Percentiles rank a stretch among this genome's conserved stretches.
These are phyloP conservation scores for Apodemia zela DNA, from an alignment of 2,888 invertebrate species.

Conservation along the genomic window DNA sequence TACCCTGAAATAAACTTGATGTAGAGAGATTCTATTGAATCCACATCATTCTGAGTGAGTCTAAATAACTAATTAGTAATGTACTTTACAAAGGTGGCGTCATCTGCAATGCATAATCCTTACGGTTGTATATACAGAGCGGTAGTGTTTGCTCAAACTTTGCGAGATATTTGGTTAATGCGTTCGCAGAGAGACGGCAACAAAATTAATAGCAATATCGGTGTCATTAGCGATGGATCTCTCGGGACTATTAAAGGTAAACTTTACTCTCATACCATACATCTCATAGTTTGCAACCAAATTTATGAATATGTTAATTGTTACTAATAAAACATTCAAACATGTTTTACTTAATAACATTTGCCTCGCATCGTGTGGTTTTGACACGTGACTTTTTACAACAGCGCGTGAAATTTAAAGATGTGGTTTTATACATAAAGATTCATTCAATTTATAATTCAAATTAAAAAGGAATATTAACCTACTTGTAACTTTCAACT, in stretches of 20 bases:
- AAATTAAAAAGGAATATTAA: too few relatives aligned
- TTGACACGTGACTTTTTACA: too few relatives aligned
- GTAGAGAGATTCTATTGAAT: too few relatives aligned
- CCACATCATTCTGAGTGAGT: too few relatives aligned
- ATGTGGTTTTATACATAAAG: too few relatives aligned
- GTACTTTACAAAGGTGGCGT: conserved; percentile 37
- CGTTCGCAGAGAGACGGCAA: conserved; percentile 36
- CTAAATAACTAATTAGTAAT: not conserved
- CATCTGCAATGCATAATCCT: conserved; percentile 48
- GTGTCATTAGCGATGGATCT: conserved; percentile 66
- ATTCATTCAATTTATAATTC: too few relatives aligned
- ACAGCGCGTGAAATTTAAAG: too few relatives aligned
- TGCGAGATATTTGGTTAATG: conserved; percentile 51
- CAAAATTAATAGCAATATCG: conserved; percentile 45
- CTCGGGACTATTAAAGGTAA: conserved; percentile 61
- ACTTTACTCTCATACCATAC: conserved; percentile 1
- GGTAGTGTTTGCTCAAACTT: conserved; percentile 45
- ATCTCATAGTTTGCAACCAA: not conserved
- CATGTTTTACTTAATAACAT: too few relatives aligned
- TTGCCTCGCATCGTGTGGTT: too few relatives aligned
- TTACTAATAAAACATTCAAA: too few relatives aligned
- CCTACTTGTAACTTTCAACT: too few relatives aligned
- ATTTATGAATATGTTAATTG: not conserved
- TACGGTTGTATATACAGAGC: conserved; percentile 60
- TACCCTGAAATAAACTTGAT: too few relatives aligned